Evolutionary conservation across 2,113 vertebrate species (phyloP).

Genomic region (Rhagologus leucostigma): DNA sequence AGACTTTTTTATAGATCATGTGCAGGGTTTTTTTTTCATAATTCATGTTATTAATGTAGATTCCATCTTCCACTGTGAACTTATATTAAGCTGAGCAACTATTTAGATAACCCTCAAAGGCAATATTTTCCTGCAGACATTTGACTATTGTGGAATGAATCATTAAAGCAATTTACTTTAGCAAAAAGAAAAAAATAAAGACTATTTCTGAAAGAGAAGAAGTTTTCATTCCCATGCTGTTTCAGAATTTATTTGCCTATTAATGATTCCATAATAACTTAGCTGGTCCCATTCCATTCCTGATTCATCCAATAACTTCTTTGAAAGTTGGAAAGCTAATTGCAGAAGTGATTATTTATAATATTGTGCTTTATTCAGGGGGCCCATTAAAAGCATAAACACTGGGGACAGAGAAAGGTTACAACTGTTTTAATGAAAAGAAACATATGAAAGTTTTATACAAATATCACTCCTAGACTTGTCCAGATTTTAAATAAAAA

Average conservation of each 20-base stretch:
- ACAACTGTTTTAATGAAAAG: slow-evolving; percentile 34
- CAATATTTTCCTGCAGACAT: slow-evolving; percentile 5
- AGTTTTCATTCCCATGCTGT: slow-evolving; percentile 12
- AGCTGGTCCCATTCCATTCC: not conserved
- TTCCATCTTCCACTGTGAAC: slow-evolving; percentile 25
- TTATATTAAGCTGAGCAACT: slow-evolving; percentile 18
- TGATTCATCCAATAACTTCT: not conserved
- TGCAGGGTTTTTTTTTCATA: not conserved
- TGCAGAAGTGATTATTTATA: slow-evolving; percentile 52
- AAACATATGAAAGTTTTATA: slow-evolving; percentile 14
- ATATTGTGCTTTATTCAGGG: slow-evolving; percentile 23
- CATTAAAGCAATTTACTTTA: slow-evolving; percentile 6
- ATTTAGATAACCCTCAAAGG: slow-evolving; percentile 49
- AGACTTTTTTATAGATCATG: not conserved
- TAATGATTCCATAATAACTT: slow-evolving; percentile 10
- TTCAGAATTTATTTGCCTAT: slow-evolving; percentile 55
- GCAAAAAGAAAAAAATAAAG: slow-evolving; percentile 13
- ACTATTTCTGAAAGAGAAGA: not conserved
- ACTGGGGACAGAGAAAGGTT: slow-evolving; percentile 19
- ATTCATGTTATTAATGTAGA: slow-evolving; percentile 7
- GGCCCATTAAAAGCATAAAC: slow-evolving; percentile 30
- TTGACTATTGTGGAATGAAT: slow-evolving; percentile 7
- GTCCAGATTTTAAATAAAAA: slow-evolving; percentile 31
- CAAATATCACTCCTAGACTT: slow-evolving; percentile 32
- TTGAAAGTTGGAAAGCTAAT: slow-evolving; percentile 42